phyloP scores from a whole-genome alignment of 2,797 vertebrate genomes.

The Anisognathus igniventris region DNA sequence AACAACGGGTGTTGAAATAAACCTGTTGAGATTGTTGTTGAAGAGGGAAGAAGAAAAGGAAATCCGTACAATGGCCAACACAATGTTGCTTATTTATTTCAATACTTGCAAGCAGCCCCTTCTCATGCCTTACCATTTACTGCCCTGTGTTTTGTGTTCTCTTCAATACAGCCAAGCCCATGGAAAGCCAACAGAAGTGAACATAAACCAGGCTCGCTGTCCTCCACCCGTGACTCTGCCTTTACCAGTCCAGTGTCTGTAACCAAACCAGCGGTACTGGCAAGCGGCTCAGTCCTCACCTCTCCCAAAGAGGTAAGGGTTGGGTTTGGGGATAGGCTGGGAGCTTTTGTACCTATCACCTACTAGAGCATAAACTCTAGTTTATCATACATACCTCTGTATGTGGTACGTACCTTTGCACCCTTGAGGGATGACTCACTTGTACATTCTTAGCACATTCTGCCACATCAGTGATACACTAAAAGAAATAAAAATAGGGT shows the following conservation, averaged over 20 bases:
- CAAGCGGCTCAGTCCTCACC: constrained; percentile 84
- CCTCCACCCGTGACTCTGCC: constrained; percentile 91
- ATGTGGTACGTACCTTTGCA: neutral
- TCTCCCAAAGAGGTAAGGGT: constrained; percentile 91
- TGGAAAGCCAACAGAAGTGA: constrained; percentile 95
- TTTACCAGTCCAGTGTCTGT: constrained; percentile 96
- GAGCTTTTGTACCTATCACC: neutral
- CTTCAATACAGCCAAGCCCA: constrained; percentile 77
- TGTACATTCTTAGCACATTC: neutral
- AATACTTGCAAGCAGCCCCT: neutral
- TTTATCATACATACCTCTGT: neutral
- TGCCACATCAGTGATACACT: neutral
- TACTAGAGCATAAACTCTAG: neutral
- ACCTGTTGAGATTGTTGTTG: neutral
- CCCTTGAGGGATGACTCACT: neutral
- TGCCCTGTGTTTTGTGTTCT: constrained; percentile 5
- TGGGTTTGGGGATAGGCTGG: neutral
- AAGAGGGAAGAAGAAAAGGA: neutral
- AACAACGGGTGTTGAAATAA: neutral
- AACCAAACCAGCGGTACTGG: constrained; percentile 90
- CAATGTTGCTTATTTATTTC: neutral
- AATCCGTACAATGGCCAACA: neutral
- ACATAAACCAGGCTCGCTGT: constrained; percentile 89
- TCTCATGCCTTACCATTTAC: neutral
- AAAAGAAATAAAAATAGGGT: neutral